Conservation (phyloP, 2,797 vertebrate species). For the Hydrocynus forskahlii region DNA sequence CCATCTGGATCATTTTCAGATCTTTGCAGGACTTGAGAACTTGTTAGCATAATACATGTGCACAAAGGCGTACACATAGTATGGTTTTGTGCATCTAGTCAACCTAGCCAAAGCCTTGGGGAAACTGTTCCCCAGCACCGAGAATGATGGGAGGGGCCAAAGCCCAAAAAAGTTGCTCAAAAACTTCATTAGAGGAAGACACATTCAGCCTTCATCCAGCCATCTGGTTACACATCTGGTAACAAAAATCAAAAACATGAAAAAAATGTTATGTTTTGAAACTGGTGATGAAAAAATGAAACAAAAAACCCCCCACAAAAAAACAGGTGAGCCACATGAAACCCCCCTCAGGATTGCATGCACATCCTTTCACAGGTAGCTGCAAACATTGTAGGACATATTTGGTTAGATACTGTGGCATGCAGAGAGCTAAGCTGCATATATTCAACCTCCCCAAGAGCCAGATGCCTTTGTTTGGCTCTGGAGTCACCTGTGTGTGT, state of each 20-base stretch:
- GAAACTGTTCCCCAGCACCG: too few relatives aligned
- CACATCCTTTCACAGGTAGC: background rate
- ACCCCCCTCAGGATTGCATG: background rate
- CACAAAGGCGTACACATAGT: too few relatives aligned
- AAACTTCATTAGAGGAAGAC: too few relatives aligned
- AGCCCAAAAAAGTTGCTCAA: too few relatives aligned
- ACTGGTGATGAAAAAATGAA: background rate
- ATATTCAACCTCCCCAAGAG: background rate
- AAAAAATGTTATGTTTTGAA: too few relatives aligned
- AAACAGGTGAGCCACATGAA: background rate
- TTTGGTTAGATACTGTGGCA: slow-evolving; percentile 6
- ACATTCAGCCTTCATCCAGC: background rate
- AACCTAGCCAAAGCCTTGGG: too few relatives aligned
- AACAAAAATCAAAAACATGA: too few relatives aligned
- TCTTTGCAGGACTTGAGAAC: too few relatives aligned
- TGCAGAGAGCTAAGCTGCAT: background rate
- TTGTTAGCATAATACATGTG: too few relatives aligned
- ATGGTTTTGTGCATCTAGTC: too few relatives aligned
- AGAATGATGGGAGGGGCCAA: too few relatives aligned
- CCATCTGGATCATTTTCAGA: too few relatives aligned
- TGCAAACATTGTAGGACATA: slow-evolving; percentile 1
- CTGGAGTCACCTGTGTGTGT: background rate
- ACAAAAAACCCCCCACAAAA: slow-evolving; percentile 2
- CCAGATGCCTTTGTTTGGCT: background rate
- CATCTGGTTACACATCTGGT: background rate